Base-by-base conservation (phyloP, 2,888 invertebrate species). In the Acleris holmiana region DNA sequence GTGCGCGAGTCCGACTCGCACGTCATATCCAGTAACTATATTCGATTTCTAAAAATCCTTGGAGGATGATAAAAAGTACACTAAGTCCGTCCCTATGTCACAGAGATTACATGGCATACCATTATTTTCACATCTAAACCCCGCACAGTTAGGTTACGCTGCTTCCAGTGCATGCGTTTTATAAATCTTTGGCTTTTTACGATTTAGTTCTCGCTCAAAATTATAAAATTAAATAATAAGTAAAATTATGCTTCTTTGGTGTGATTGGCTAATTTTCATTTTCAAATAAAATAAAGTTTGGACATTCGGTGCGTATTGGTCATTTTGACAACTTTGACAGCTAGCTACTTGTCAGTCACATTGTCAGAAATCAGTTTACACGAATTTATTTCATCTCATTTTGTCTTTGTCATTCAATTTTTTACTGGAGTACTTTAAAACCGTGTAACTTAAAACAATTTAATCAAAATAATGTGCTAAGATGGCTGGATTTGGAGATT, bases 401-500 rank as follows among this genome's bases (percentile, higher is more conserved):
- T 41, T 44, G 17, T 10, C 48, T 41, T 54, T 35, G 47, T 47
- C 44, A n/a, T n/a, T 29, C 8, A 29, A 29, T 29, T 64, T 62
- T 64, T 47, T 64, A 64, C 58, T 46, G 29, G 54, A 59, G 58
- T 64, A 64, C 59, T 64, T 53, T 58, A 53, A 53, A 41, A 49
- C 44, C 23, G 21, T 41, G 41, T 55, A 47, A 19, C 53, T 59
- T 64, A 49, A 44, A 50, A 65, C 55, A 65, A 55, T 60, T 46
- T 57, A 53, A 55, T 46, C 49, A 48, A 53, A 65, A 60, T 65
- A 65, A 65, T 65, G 65, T 59, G 18, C 60, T 65, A 80, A 57
- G 76, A 93, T 93, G 93, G 92, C 93, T 77, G 93, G 93, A 61
- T 90, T 93, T 77, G 86, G 89, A 68, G 92, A 92, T 73, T 86